Base-by-base conservation (phyloP, 2,888 invertebrate genomes). In the Steinernema hermaphroditum region DNA sequence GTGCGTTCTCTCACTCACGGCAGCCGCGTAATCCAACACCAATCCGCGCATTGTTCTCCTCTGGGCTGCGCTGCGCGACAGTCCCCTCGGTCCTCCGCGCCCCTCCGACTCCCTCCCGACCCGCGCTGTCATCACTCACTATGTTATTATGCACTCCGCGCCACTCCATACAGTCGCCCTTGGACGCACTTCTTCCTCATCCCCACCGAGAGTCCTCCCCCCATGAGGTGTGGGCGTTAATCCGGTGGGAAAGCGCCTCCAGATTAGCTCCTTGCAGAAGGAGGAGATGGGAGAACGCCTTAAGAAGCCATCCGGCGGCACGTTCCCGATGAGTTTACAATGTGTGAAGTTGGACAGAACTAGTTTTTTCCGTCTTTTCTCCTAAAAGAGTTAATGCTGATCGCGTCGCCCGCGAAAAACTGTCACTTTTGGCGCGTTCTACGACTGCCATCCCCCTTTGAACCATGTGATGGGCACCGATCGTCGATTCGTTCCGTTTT, bases 21-120 rank as follows among this genome's bases (percentile, higher is more conserved):
- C 46, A 46, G 46, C 46, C 46, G 8, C 46, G 46, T 46, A 46
- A 46, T 46, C 46, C 46, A 46, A 46, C 46, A 46, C 46, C 46
- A 46, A 46, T 46, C 46, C 46, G 46, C 46, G 46, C 46, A 46
- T 46, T 46, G 46, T 46, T 46, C 46, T 19, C 46, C 46, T 19
- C 46, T 46, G 9, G 8, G 9, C 9, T 14, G 46, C 46, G 46
- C 46, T 6, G 6, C 46, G 46, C 46, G 43, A 41, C 43, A 41
- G 43, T 41, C 43, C 43, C 43, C 8, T 14, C 46, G 22, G n/a
- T 46, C 46, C n/a, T 41, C 8, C n/a, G 16, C 46, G 46, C 16
- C 46, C 46, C 46, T 46, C 46, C 46, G 37, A 37, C 6, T 4
- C 4, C 37, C 6, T 12, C 37, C 4, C 37, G n/a, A n/a, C n/a